A percentile compares a stretch with the other conserved stretches of the same genome.
These are phyloP conservation scores for Drosophila conformis DNA, from an alignment of 2,888 invertebrate genomes.

Conservation along the genomic window DNA sequence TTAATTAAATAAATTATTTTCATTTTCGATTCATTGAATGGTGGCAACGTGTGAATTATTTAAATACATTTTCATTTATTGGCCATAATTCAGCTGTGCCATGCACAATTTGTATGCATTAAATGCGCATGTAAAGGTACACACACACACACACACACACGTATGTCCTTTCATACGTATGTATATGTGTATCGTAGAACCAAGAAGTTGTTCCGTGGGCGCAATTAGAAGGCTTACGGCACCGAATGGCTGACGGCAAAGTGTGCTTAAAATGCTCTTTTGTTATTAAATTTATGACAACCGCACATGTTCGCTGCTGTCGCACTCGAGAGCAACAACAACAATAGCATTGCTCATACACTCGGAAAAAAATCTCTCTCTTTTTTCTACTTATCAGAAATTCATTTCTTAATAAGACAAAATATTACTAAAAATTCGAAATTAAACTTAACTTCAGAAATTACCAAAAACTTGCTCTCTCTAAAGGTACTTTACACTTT, in stretches of 20 bases:
- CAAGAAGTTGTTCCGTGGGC: conserved; percentile 59
- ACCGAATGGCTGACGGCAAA: conserved; percentile 35
- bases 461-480: neutral
- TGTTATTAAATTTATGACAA: conserved; percentile 78
- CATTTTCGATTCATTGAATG: conserved; percentile 49
- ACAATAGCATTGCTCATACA: neutral
- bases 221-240: conserved; percentile 77
- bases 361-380: neutral
- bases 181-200: conserved; percentile 22
- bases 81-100: conserved; percentile 24
- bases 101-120: neutral
- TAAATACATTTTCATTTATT: conserved; percentile 32
- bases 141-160: neutral
- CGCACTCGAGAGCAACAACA: conserved; percentile 47
- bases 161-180: neutral
- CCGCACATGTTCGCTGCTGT: conserved; percentile 67
- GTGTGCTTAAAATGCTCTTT: conserved; percentile 75
- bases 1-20: conserved; percentile 78
- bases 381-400: neutral
- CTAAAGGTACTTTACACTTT: neutral
- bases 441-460: neutral
- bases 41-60: conserved; percentile 46
- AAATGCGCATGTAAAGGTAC: neutral
- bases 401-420: neutral
- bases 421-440: neutral